phyloP scores from a whole-genome alignment of 2,888 invertebrate genomes.

The Eupithecia exiguata region DNA sequence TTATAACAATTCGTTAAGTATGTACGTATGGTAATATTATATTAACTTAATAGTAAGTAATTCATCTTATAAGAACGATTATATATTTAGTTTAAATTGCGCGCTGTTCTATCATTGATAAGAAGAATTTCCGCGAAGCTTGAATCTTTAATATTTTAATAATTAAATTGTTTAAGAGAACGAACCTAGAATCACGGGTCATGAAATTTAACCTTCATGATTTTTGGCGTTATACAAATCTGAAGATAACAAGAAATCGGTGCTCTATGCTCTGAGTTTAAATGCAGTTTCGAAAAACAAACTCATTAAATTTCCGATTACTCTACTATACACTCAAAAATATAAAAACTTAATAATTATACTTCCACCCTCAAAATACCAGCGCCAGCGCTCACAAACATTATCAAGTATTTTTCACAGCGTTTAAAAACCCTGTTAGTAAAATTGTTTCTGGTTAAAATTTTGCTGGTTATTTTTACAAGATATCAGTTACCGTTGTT shows the following conservation, averaged over 20 bases:
- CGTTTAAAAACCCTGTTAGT: constrained; percentile 23
- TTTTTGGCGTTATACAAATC: not conserved
- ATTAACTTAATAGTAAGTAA: not conserved
- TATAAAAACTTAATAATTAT: constrained; percentile 7
- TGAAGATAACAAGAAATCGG: not conserved
- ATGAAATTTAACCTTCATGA: not conserved
- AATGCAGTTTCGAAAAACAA: not conserved
- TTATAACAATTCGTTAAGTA: not conserved
- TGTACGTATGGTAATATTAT: not conserved
- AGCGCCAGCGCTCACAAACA: constrained; percentile 15
- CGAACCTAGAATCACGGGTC: not conserved
- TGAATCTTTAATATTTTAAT: not conserved
- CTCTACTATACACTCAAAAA: constrained; percentile 3
- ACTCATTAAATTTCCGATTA: constrained; percentile 8
- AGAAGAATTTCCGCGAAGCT: not conserved
- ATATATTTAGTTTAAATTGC: not conserved
- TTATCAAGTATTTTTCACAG: constrained; percentile 15
- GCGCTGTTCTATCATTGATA: not conserved
- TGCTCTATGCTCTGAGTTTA: not conserved
- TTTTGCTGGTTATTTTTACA: constrained; percentile 28
- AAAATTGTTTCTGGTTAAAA: constrained; percentile 33
- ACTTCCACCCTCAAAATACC: constrained; percentile 13
- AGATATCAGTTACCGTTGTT: constrained; percentile 42
- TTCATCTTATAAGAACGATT: not conserved
- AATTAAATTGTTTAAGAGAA: not conserved